Evolutionary conservation across 64 coral and sea anemone species (phyloP).

Genomic region (Montipora foliosa): DNA sequence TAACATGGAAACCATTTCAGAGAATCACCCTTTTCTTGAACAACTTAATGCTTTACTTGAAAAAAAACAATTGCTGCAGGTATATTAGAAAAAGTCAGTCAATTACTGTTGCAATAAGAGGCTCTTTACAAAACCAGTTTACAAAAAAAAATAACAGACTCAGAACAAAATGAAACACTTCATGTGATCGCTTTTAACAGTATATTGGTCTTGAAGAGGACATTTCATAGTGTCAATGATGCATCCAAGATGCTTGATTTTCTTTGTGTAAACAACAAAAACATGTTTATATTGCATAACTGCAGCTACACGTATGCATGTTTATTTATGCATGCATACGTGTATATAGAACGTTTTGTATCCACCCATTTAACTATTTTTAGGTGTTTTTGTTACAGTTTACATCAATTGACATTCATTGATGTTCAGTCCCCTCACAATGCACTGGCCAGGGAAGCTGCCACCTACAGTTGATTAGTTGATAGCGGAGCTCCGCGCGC

Average conservation of each 20-base stretch:
- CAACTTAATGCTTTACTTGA: conserved; percentile 50
- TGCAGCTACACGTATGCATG: conserved; percentile 43
- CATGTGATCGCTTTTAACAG: conserved; percentile 58
- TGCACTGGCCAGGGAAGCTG: conserved; percentile 1
- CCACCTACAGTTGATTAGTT: conserved; percentile 45
- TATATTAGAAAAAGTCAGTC: conserved; percentile 33
- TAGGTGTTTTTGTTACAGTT: conserved; percentile 1
- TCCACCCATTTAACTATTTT: conserved; percentile 16
- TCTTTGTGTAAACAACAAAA: conserved; percentile 37
- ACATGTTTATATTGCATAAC: conserved; percentile 22
- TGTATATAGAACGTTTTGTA: conserved; percentile 32
- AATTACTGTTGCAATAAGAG: conserved; percentile 49
- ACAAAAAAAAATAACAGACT: conserved; percentile 42
- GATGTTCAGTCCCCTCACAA: conserved; percentile 47
- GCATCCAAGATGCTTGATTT: conserved; percentile 41
- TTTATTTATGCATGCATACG: conserved; percentile 55
- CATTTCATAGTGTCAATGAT: conserved; percentile 43
- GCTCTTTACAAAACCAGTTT: conserved; percentile 30
- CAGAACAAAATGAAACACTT: conserved; percentile 38
- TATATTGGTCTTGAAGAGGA: conserved; percentile 44
- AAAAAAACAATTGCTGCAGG: conserved; percentile 17
- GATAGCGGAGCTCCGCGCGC: background rate
- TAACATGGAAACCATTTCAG: conserved; percentile 31
- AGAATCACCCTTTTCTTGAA: conserved; percentile 51
- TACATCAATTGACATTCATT: conserved; percentile 37